Percentiles rank a stretch among this genome's conserved stretches.
Conservation (phyloP, 2,113 vertebrate genomes). For the Ctenomys sociabilis region DNA sequence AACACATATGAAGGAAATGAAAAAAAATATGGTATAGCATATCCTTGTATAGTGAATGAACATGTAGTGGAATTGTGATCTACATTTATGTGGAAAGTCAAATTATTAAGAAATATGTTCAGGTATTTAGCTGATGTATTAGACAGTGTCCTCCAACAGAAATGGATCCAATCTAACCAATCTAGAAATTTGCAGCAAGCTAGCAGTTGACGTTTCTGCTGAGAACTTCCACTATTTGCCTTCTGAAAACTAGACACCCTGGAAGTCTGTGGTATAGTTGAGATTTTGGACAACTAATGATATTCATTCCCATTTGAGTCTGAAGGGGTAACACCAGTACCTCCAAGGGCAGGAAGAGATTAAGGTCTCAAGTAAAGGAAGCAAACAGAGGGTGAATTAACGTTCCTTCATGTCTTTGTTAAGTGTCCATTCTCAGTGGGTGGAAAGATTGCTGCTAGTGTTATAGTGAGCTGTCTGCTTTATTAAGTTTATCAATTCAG, state of each 20-base stretch:
- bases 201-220: neutral
- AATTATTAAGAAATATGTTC: neutral
- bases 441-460: neutral
- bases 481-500: neutral
- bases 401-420: neutral
- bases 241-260: neutral
- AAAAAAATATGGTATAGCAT: neutral
- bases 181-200: neutral
- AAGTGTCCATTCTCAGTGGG: neutral
- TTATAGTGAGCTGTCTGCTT: neutral
- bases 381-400: neutral
- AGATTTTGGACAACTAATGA: neutral
- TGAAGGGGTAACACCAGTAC: too few relatives aligned
- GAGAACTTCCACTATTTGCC: neutral
- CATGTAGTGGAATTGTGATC: neutral
- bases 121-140: neutral
- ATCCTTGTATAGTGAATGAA: neutral
- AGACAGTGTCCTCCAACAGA: neutral
- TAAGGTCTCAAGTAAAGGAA: neutral
- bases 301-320: neutral
- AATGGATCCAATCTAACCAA: neutral
- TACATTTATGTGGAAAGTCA: neutral
- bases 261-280: neutral
- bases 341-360: neutral
- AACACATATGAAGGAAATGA: neutral